Percentiles rank a stretch among this genome's conserved stretches.
These are phyloP conservation scores for Nyctibius bracteatus DNA, from an alignment of 2,113 vertebrate genomes.

Conservation along the genomic window DNA sequence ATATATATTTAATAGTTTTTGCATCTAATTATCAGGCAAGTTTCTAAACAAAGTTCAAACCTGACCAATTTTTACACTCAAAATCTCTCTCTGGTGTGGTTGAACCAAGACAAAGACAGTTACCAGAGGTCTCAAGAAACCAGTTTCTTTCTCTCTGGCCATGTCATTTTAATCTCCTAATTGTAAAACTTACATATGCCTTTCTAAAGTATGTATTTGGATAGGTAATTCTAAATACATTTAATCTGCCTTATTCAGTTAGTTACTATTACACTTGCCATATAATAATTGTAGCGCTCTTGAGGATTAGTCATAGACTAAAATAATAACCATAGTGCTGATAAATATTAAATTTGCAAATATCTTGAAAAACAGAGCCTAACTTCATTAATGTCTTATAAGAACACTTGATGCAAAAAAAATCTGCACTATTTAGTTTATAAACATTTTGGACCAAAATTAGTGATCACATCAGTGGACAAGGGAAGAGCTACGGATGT, in stretches of 20 bases:
- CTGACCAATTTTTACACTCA: neutral
- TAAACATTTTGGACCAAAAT: neutral
- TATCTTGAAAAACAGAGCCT: neutral
- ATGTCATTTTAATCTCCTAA: neutral
- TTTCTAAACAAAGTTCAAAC: conserved; percentile 18
- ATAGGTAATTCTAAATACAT: neutral
- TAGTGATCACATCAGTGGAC: no score
- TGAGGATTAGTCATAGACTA: neutral
- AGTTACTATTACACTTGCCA: neutral
- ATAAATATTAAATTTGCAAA: neutral
- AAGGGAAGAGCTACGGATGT: no score
- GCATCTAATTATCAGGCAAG: neutral
- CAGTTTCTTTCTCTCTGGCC: neutral
- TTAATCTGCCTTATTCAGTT: neutral
- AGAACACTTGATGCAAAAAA: neutral
- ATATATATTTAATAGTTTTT: neutral
- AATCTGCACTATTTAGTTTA: neutral
- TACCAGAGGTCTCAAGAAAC: neutral
- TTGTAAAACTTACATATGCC: neutral
- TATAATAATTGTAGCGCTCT: neutral
- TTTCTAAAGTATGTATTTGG: neutral
- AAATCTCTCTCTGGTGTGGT: neutral
- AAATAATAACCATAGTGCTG: neutral
- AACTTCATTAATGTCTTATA: neutral
- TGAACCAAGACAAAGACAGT: neutral